Evolutionary conservation across 2,797 vertebrate genomes (phyloP), one percentile per base, ranked within the genome.

Genomic region (Cephalopachus bancanus): DNA sequence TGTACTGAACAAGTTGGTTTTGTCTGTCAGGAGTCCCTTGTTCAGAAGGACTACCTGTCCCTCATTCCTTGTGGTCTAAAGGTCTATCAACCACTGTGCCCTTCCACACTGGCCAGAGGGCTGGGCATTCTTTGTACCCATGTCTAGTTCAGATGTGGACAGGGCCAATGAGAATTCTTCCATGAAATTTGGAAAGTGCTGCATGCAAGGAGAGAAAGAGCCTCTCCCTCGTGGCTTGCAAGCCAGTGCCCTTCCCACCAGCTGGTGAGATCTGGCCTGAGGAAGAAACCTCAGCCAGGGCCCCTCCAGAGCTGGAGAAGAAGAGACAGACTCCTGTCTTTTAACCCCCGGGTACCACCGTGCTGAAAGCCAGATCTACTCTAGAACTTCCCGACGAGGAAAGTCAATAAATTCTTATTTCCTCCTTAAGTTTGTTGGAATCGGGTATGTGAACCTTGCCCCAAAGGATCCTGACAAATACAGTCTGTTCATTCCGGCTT

Each of bases 401-500:
- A 71, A 89, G 62, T 93, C 65, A 85, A 91, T 71, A 87, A 44
- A 71, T 91, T 75, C 49, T 83, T 69, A 74, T 65, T 59, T 78
- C 24, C 22, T 10, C 10, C 62, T 84, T 76, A 84, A 93, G 37
- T 37, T 72, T 94, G 22, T 93, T 90, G 93, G 84, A 93, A 71
- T 91, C 85, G 67, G 72, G 78, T 86, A n/a, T 95, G 64, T n/a
- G 15, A 49, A 57, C 24, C 89, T 97, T 44, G 15, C 76, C 75
- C 93, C 57, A 75, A 95, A 94, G 83, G 80, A 92, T 89, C 67
- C 64, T 83, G 64, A 83, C 78, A 93, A 94, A 94, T 88, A 60
- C 12, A 37, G 69, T 94, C 89, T 79, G 78, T 86, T 96, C 93
- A 57, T 86, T 97, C 93, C 93, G 85, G 72, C 83, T 69, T 74